These are phyloP conservation scores for Drosophila hamatofila DNA, from an alignment of 2,888 invertebrate species.

Conservation along the genomic window DNA sequence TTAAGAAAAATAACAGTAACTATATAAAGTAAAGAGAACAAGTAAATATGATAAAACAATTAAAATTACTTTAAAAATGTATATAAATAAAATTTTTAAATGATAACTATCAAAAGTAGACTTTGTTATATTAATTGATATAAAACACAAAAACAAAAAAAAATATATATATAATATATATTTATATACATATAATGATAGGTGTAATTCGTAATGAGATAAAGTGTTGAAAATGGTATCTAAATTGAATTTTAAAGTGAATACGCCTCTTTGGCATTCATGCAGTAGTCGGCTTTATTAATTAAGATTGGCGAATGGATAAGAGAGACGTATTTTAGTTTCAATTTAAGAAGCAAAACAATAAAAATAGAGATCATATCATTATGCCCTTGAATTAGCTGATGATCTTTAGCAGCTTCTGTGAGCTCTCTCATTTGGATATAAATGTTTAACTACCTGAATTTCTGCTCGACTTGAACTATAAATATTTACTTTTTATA, in stretches of 20 bases:
- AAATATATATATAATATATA: no score
- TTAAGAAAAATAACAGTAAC: no score
- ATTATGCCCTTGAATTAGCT: constrained; percentile 22
- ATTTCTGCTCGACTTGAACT: constrained; percentile 3
- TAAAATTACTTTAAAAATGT: neutral
- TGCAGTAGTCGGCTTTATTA: neutral
- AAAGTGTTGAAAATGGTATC: neutral
- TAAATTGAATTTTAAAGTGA: neutral
- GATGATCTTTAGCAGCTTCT: constrained; percentile 21
- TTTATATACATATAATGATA: no score
- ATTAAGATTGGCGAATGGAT: constrained; percentile 31
- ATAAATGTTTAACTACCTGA: constrained; percentile 4
- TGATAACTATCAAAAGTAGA: neutral
- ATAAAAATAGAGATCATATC: constrained; percentile 19
- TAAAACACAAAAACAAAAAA: no score
- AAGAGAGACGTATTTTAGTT: constrained; percentile 3
- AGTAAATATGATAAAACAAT: no score
- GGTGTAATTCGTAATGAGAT: neutral
- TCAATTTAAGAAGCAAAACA: constrained; percentile 1
- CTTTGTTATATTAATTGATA: no score
- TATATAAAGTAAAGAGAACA: no score
- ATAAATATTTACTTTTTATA: constrained; percentile 24
- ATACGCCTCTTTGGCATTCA: neutral
- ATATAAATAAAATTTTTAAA: neutral
- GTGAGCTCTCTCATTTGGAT: constrained; percentile 4